Evolutionary conservation across 2,797 vertebrate species (phyloP).

Genomic region (Pipistrellus kuhlii): DNA sequence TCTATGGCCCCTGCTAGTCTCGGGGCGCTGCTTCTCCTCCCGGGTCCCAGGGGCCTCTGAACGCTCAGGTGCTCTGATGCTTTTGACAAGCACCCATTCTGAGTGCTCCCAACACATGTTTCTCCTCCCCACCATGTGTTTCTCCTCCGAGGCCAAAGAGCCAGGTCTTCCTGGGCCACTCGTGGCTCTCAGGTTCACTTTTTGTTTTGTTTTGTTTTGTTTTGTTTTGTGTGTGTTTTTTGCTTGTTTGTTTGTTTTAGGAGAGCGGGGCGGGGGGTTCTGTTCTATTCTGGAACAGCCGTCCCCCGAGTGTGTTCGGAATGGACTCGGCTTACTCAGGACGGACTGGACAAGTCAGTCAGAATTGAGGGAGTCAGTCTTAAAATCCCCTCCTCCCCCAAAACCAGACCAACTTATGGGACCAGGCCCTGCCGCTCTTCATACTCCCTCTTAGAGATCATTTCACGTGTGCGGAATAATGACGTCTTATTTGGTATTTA

Average conservation of each 20-base stretch:
- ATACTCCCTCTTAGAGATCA: not conserved
- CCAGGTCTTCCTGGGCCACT: not conserved
- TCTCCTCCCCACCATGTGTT: not conserved
- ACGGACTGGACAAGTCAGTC: not conserved
- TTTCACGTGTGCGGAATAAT: not conserved
- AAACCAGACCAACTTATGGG: accelerated
- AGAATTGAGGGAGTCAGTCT: not conserved
- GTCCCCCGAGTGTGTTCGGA: not conserved
- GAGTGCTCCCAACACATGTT: not conserved
- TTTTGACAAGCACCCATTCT: not conserved
- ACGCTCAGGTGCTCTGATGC: not conserved
- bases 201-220: not conserved
- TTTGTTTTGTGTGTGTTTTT: too few relatives aligned
- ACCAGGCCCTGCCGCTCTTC: not conserved
- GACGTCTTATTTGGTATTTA: not conserved
- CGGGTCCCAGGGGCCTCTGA: not conserved
- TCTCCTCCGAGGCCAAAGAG: not conserved
- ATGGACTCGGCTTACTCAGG: not conserved
- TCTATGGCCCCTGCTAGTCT: not conserved
- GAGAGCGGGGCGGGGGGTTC: too few relatives aligned
- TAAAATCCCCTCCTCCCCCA: not conserved
- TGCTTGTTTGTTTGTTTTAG: too few relatives aligned
- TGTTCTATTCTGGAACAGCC: not conserved
- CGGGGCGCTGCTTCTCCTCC: not conserved
- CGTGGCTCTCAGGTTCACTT: not conserved